phyloP scores from a whole-genome alignment of 1,140 invertebrate genomes.

The Melanaphis sacchari region DNA sequence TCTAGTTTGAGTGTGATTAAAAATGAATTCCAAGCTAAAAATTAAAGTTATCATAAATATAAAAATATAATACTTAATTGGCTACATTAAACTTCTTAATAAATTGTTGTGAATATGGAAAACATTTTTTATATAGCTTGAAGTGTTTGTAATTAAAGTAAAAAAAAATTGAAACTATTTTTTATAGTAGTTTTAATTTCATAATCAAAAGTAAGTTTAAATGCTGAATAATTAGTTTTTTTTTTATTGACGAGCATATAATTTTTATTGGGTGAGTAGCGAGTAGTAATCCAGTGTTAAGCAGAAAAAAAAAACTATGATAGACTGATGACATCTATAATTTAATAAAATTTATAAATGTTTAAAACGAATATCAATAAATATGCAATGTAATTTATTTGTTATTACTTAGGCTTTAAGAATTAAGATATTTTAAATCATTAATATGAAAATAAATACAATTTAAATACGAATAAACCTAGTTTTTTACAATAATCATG shows the following conservation, averaged over 20 bases:
- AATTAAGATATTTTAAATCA: too few species aligned
- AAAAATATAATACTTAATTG: not conserved
- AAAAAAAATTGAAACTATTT: not conserved
- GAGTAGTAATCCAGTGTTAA: not conserved
- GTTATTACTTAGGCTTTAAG: not conserved
- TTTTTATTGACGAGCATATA: not conserved
- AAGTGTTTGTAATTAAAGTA: not conserved
- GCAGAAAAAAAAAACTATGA: not conserved
- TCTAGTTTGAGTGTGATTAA: conserved; percentile 63
- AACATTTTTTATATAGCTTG: not conserved
- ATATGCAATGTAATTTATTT: not conserved
- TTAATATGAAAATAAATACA: too few species aligned
- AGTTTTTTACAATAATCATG: too few species aligned
- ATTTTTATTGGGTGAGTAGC: not conserved
- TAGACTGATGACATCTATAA: not conserved
- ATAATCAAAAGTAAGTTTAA: not conserved
- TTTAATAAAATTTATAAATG: not conserved
- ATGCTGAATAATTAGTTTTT: not conserved
- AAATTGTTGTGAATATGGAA: not conserved
- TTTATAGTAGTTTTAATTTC: not conserved
- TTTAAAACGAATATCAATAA: not conserved
- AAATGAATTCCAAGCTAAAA: conserved; percentile 69
- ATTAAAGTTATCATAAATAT: not conserved
- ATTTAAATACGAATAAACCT: too few species aligned
- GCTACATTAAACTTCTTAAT: not conserved